Conservation (phyloP, 2,888 invertebrate species). For the Cheilosia soror region DNA sequence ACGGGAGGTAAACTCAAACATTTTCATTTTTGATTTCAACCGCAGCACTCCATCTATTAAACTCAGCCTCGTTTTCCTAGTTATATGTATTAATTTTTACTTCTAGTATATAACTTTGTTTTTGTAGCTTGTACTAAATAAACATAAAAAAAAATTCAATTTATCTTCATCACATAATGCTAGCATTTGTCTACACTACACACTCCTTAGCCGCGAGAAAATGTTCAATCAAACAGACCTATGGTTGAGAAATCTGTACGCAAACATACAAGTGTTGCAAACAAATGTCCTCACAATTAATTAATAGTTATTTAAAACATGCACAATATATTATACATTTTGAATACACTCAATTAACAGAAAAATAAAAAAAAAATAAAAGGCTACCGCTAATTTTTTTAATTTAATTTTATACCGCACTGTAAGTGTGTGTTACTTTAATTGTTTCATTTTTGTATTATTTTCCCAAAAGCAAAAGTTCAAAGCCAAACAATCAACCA, state of each 20-base stretch:
- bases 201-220: too few species aligned
- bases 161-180: too few species aligned
- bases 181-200: too few species aligned
- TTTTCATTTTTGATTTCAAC: too few species aligned
- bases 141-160: too few species aligned
- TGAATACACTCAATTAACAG: not conserved
- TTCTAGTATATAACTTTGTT: too few species aligned
- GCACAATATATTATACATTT: not conserved
- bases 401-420: conserved; percentile 41
- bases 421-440: conserved; percentile 63
- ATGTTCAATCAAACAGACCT: too few species aligned
- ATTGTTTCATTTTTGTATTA: conserved; percentile 18
- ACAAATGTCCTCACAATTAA: not conserved
- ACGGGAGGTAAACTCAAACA: too few species aligned
- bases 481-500: conserved; percentile 64
- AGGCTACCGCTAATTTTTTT: not conserved
- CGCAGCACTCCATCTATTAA: too few species aligned
- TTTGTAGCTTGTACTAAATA: too few species aligned
- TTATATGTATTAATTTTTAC: too few species aligned
- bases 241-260: not conserved
- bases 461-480: conserved; percentile 63
- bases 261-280: not conserved
- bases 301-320: conserved; percentile 3
- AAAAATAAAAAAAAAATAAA: conserved; percentile 2
- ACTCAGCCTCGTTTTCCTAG: too few species aligned